phyloP scores from a whole-genome alignment of 1,140 invertebrate genomes.

The Pseudomyrmex cubaensis region DNA sequence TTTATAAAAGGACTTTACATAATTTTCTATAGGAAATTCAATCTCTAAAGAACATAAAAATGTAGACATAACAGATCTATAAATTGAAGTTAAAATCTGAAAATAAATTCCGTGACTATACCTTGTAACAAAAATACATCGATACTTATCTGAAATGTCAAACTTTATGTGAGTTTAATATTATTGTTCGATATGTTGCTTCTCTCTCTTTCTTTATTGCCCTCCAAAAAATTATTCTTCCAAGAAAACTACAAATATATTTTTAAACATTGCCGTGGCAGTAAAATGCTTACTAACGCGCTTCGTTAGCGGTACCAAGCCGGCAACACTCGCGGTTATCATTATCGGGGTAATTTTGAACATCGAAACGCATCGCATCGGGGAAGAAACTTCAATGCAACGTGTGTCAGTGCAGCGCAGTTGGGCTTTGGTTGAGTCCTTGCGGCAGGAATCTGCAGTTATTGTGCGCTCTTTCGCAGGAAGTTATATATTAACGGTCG shows the following conservation, averaged over 20 bases:
- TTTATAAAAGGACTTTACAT: not conserved
- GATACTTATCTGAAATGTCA: too few relatives aligned
- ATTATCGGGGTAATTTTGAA: slow-evolving; percentile 1
- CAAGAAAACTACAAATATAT: not conserved
- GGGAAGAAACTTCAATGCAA: not conserved
- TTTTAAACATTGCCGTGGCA: not conserved
- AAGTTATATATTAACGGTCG: slow-evolving; percentile 78
- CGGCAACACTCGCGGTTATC: slow-evolving; percentile 1
- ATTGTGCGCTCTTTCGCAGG: slow-evolving; percentile 77
- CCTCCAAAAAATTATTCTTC: not conserved
- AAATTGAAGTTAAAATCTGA: too few relatives aligned
- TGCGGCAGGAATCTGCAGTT: slow-evolving; percentile 74
- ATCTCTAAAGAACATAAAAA: too few relatives aligned
- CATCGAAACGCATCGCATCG: not conserved
- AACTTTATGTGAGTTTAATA: not conserved
- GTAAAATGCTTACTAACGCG: not conserved
- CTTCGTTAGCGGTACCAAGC: not conserved
- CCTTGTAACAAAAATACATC: too few relatives aligned
- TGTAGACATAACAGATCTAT: too few relatives aligned
- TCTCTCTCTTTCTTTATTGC: not conserved
- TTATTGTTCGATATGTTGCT: not conserved
- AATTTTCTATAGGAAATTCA: too few relatives aligned
- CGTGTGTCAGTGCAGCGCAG: slow-evolving; percentile 40
- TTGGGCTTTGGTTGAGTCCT: slow-evolving; percentile 72
- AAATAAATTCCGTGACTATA: too few relatives aligned